phyloP scores from a whole-genome alignment of 2,797 vertebrate species.

The Pogoniulus pusillus region DNA sequence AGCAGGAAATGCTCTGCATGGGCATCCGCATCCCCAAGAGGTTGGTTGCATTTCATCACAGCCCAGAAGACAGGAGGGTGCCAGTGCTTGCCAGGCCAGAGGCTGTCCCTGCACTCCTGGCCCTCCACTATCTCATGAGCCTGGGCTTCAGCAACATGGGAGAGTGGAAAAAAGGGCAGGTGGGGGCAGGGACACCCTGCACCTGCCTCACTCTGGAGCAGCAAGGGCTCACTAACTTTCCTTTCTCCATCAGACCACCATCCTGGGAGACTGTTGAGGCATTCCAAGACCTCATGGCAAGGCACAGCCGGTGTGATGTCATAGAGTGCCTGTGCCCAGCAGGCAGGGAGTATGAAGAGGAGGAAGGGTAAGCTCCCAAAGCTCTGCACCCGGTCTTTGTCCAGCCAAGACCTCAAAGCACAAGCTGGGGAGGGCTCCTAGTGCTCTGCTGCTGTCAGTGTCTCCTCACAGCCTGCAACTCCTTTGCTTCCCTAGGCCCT shows the following conservation, averaged over 20 bases:
- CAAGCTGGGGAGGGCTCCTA: too few species aligned
- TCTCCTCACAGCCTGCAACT: too few species aligned
- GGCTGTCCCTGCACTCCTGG: background rate
- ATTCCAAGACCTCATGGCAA: too few species aligned
- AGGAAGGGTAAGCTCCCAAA: too few species aligned
- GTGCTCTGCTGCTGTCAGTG: too few species aligned
- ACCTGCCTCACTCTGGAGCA: background rate
- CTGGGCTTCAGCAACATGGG: background rate
- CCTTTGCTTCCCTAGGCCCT: too few species aligned
- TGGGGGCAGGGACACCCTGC: background rate
- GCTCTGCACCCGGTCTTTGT: too few species aligned
- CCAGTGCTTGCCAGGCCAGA: background rate
- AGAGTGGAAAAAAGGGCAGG: background rate
- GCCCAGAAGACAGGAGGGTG: background rate
- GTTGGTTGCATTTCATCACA: background rate
- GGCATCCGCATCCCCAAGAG: background rate
- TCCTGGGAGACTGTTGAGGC: background rate
- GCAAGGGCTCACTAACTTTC: background rate
- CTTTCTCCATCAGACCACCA: background rate
- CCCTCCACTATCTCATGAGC: fast-evolving
- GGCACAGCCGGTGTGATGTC: background rate
- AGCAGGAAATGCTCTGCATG: background rate
- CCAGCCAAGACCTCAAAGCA: too few species aligned
- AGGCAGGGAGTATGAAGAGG: too few species aligned
- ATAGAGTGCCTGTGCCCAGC: too few species aligned